Percentiles rank a stretch among this genome's conserved stretches.
phyloP scores from a whole-genome alignment of 2,113 vertebrate genomes.

The Bujurquina vittata region DNA sequence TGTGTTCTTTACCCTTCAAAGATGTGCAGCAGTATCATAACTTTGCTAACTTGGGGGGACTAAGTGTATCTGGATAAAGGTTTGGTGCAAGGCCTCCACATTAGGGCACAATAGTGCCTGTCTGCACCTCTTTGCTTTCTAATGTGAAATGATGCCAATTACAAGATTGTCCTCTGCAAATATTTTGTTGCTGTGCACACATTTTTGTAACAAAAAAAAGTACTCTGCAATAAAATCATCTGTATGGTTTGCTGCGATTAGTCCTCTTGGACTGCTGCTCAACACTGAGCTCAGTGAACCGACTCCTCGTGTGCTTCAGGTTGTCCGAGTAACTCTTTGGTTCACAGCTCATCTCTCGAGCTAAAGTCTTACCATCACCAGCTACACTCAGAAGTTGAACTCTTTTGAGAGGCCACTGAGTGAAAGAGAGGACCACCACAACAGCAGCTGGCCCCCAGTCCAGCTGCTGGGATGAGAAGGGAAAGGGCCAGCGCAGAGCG shows the following conservation, averaged over 20 bases:
- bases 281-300: fast-evolving
- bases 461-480: not conserved
- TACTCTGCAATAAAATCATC: not conserved
- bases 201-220: no score
- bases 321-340: not conserved
- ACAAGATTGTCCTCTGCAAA: not conserved
- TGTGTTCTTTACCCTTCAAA: no score
- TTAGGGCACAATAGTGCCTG: no score
- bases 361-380: no score
- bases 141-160: not conserved
- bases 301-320: not conserved
- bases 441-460: not conserved
- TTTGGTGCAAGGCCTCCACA: no score
- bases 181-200: not conserved
- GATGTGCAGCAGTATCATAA: no score
- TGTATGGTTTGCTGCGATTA: not conserved
- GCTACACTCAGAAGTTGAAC: no score
- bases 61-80: no score
- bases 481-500: not conserved
- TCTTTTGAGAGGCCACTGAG: no score
- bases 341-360: no score
- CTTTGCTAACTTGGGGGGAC: no score
- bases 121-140: no score
- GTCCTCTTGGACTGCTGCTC: not conserved
- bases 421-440: not conserved